Percentiles rank a stretch among this genome's conserved stretches.
These are phyloP conservation scores for Menura novaehollandiae DNA, from an alignment of 2,113 vertebrate genomes.

Conservation along the genomic window DNA sequence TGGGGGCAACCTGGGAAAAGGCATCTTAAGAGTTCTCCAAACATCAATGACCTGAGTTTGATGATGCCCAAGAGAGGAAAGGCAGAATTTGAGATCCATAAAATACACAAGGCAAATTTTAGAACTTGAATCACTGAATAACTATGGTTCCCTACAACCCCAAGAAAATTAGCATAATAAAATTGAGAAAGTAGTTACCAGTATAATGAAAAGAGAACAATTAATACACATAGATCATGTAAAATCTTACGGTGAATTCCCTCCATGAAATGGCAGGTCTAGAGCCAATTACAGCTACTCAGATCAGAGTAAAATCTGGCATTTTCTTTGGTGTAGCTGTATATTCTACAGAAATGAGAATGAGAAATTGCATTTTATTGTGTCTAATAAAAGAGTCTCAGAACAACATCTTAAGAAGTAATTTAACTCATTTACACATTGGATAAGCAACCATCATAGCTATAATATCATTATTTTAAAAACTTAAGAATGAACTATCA, in stretches of 20 bases:
- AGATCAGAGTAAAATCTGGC: not conserved
- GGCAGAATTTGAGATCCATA: not conserved
- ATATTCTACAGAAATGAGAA: not conserved
- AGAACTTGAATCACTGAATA: not conserved
- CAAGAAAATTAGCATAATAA: not conserved
- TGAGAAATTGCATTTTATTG: not conserved
- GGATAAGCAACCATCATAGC: not conserved
- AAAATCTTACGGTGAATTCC: not conserved
- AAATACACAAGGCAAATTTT: not conserved
- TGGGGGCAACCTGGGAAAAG: not conserved
- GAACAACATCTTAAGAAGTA: not conserved
- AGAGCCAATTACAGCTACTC: not conserved
- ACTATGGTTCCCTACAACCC: not conserved
- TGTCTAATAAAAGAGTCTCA: not conserved
- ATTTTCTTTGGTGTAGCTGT: not conserved
- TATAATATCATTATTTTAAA: not conserved
- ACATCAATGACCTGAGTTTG: not conserved
- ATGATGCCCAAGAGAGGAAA: not conserved
- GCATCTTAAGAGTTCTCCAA: not conserved
- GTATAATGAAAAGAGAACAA: not conserved
- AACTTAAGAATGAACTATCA: not conserved
- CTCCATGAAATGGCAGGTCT: not conserved
- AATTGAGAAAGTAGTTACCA: not conserved
- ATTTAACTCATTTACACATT: not conserved
- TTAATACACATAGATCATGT: not conserved